Conservation (phyloP, 92 coral and sea anemone species). For the Anthopleura xanthogrammica region DNA sequence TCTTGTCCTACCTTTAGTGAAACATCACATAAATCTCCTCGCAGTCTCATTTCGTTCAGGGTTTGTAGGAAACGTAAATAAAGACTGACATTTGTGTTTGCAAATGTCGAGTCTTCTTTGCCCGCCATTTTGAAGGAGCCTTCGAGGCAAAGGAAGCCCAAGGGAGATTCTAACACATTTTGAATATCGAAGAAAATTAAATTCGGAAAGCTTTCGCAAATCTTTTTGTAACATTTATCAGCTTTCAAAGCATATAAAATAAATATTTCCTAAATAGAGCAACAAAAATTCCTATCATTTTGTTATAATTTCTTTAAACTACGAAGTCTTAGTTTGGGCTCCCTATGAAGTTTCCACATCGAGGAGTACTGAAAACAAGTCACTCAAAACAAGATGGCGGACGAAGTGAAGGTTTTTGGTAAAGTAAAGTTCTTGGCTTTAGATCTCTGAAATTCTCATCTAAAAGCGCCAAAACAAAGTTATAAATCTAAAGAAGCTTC, state of each 20-base stretch:
- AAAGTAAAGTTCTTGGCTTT: not conserved
- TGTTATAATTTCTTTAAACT: too few species aligned
- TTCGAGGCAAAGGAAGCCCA: not conserved
- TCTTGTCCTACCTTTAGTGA: constrained; percentile 53
- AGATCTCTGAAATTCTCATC: not conserved
- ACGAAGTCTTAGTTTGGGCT: not conserved
- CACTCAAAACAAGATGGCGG: constrained; percentile 41
- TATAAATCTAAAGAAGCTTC: not conserved
- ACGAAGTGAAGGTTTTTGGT: constrained; percentile 7
- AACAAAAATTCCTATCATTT: not conserved
- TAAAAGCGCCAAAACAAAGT: not conserved
- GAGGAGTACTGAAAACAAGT: not conserved
- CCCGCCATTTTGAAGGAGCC: constrained; percentile 27
- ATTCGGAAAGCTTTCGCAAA: too few species aligned
- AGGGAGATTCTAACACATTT: not conserved
- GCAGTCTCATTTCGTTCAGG: constrained; percentile 52
- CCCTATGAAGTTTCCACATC: not conserved
- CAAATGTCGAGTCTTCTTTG: constrained; percentile 7
- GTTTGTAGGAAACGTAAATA: constrained; percentile 31
- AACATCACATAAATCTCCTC: constrained; percentile 60
- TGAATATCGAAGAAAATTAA: not conserved
- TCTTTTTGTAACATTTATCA: too few species aligned
- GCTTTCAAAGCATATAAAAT: too few species aligned
- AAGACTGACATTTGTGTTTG: constrained; percentile 26
- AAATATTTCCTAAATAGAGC: not conserved